These are phyloP conservation scores for Phyllostomus discolor DNA, from an alignment of 2,113 vertebrate species.

Conservation along the genomic window DNA sequence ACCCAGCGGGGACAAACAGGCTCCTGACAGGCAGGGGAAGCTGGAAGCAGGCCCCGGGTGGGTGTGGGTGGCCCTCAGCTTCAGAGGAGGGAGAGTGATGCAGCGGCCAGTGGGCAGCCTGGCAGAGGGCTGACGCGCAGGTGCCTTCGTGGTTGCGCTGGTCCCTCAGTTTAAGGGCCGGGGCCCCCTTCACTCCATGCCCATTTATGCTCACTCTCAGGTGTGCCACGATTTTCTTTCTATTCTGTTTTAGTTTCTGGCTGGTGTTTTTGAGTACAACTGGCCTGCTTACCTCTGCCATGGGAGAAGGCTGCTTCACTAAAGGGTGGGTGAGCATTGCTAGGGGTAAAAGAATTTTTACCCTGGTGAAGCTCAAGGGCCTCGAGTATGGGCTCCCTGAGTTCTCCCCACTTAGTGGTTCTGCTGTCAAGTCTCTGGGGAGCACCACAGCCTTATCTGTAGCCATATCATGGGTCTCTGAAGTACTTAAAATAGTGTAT, in stretches of 20 bases:
- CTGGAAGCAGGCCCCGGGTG: too few species aligned
- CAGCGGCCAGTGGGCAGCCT: fast-evolving
- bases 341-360: not conserved
- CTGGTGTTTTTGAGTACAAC: not conserved
- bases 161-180: not conserved
- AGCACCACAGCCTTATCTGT: not conserved
- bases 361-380: not conserved
- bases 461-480: not conserved
- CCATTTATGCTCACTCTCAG: not conserved
- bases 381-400: not conserved
- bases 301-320: not conserved
- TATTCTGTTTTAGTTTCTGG: not conserved
- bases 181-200: fast-evolving
- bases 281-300: not conserved
- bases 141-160: not conserved
- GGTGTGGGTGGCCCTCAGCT: not conserved
- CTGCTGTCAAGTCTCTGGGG: not conserved
- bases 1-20: not conserved
- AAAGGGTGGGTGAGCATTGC: not conserved
- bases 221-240: not conserved
- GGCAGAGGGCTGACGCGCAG: not conserved
- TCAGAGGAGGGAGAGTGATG: fast-evolving
- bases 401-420: not conserved
- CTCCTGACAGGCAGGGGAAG: not conserved
- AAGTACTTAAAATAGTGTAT: not conserved